Percentiles rank a stretch among this genome's conserved stretches.
Evolutionary conservation across 2,113 vertebrate genomes (phyloP).

Genomic region (Cephalopterus ornatus): DNA sequence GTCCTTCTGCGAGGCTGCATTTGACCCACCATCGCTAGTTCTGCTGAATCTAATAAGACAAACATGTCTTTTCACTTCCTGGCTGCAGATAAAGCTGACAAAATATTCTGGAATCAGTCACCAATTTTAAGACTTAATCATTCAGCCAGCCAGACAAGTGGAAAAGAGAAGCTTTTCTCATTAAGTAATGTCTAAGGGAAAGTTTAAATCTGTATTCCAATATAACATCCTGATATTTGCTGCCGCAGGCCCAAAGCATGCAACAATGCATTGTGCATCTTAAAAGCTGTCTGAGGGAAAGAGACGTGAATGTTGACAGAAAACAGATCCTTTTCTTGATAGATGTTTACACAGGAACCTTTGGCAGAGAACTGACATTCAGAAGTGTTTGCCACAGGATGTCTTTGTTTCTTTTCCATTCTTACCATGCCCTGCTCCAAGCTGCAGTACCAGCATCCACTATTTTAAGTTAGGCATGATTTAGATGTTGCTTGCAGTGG

Average conservation of each 20-base stretch:
- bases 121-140: neutral
- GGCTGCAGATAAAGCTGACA: conserved; percentile 11
- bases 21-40: neutral
- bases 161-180: neutral
- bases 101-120: conserved; percentile 22
- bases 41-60: conserved; percentile 13
- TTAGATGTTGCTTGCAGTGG: neutral
- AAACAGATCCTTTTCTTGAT: neutral
- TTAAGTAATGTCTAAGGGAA: conserved; percentile 2
- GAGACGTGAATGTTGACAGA: neutral
- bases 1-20: neutral
- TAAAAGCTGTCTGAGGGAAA: neutral
- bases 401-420: conserved; percentile 16
- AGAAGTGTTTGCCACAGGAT: neutral
- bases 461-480: neutral
- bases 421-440: neutral
- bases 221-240: neutral
- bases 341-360: neutral
- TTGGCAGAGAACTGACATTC: conserved; percentile 3
- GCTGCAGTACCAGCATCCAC: neutral
- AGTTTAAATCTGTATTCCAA: neutral
- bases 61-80: conserved; percentile 28
- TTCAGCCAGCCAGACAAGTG: neutral
- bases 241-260: neutral
- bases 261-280: neutral